phyloP scores from a whole-genome alignment of 2,113 vertebrate species.

The Oophaga pumilio region DNA sequence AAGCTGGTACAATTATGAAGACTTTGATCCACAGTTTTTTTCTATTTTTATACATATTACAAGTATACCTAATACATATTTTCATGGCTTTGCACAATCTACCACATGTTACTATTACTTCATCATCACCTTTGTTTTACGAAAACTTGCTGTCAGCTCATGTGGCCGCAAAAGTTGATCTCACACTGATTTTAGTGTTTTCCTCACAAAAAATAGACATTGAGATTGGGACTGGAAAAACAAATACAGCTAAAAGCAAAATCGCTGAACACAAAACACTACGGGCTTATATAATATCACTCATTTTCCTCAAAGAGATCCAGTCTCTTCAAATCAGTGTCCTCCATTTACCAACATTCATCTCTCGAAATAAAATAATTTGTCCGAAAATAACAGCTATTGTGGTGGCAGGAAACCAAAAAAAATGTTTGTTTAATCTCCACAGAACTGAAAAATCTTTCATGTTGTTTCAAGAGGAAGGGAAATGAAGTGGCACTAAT shows the following conservation, averaged over 20 bases:
- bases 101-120: not conserved
- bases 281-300: constrained; percentile 33
- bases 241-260: constrained; percentile 9
- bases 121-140: not conserved
- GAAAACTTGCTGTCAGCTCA: not conserved
- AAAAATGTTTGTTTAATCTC: constrained; percentile 34
- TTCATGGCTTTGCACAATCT: not conserved
- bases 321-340: not conserved
- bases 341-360: constrained; percentile 5
- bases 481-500: not conserved
- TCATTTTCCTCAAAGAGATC: constrained; percentile 33
- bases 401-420: constrained; percentile 29
- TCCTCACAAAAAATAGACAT: not conserved
- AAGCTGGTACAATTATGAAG: too few relatives aligned
- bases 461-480: constrained; percentile 24
- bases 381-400: constrained; percentile 19
- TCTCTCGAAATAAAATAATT: constrained; percentile 25
- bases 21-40: not conserved
- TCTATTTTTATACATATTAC: not conserved
- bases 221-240: constrained; percentile 8
- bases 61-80: not conserved
- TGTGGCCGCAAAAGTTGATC: not conserved
- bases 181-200: not conserved
- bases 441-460: constrained; percentile 11
- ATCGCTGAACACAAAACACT: constrained; percentile 2